Evolutionary conservation across 2,888 invertebrate genomes (phyloP), one percentile per base, ranked within the genome.

Genomic region (Synanthedon formicaeformis): DNA sequence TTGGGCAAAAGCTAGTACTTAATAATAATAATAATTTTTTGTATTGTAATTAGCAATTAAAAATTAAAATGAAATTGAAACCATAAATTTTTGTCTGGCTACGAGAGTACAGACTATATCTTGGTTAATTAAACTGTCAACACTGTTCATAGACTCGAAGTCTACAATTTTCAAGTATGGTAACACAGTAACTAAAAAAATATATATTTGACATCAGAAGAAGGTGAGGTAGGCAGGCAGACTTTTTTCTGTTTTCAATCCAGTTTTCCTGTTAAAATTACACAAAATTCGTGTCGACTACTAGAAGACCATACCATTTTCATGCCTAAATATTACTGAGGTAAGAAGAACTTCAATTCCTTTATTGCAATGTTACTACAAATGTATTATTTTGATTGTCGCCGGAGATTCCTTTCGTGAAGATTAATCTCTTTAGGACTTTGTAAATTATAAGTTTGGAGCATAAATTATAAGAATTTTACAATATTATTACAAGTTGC

Each of bases 171-270:
- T 34, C 2, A 10, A 34, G 8, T 34, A 34, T 34, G 10, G 34
- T 34, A 34, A 27, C 27, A 34, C 34, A 34, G 6, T 34, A 34
- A 34, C 34, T 27, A 2, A 34, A 34, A 34, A 34, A 34, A 45
- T 1, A 14, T 1, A 14, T 41, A 41, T 12, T n/a, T 45, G 14
- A 45, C 45, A 45, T 45, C 45, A 45, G 13, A 45, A 45, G 0
- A 75, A 83, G 75, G 77, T 86, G 86, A 86, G 81, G 78, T 81
- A 80, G 79, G 86, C 85, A 86, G 86, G 84, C 82, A 84, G 86
- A 80, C 82, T 81, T 79, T 87, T 82, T 86, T 86, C 86, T 87
- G 86, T 86, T 88, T 87, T 87, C 83, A 82, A 77, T 73, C 65
- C 76, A 63, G 77, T 83, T 79, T 81, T 83, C 81, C 80, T 73